phyloP scores from a whole-genome alignment of 2,797 vertebrate genomes.

The Heliangelus exortis region DNA sequence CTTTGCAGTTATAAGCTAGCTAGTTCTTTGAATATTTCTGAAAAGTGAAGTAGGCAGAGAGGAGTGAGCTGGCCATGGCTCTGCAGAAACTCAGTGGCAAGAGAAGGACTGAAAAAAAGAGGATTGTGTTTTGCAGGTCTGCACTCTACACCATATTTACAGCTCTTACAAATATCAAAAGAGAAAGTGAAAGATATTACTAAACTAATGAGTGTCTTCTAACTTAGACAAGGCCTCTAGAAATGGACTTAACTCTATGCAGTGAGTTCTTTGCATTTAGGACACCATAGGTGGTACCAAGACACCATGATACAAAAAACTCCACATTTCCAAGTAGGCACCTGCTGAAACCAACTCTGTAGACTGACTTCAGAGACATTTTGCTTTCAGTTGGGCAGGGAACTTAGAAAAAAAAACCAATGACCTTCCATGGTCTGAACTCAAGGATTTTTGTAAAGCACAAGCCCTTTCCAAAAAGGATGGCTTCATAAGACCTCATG shows the following conservation, averaged over 20 bases:
- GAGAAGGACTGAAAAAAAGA: neutral
- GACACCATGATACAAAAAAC: neutral
- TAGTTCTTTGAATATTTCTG: neutral
- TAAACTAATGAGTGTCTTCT: neutral
- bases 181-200: neutral
- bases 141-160: accelerated
- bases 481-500: neutral
- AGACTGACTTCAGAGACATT: neutral
- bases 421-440: neutral
- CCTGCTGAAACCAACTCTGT: neutral
- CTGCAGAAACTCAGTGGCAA: neutral
- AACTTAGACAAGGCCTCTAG: neutral
- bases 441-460: neutral
- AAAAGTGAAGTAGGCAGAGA: neutral
- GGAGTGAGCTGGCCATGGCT: neutral
- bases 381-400: neutral
- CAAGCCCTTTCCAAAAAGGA: neutral
- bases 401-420: neutral
- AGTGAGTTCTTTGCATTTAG: neutral
- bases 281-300: neutral
- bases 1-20: neutral
- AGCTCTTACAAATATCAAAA: neutral
- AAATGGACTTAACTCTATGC: neutral
- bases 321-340: neutral
- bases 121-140: neutral